Base-by-base conservation (phyloP, 2,888 invertebrate species). In the Chelonus formosanus region DNA sequence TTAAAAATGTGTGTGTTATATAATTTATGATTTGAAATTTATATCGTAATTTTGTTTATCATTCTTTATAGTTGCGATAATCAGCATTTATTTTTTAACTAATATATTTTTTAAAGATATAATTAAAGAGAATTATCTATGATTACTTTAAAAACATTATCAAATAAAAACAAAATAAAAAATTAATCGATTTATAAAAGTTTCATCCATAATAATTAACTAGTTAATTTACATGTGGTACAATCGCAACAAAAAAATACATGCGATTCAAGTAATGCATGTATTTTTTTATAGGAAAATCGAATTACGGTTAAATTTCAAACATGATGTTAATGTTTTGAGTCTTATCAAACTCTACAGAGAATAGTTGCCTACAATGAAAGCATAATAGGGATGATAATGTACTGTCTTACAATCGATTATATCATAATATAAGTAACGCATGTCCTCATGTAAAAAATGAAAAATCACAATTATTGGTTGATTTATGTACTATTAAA, bases 401-500 rank as follows among this genome's bases (percentile, higher is more conserved):
- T 74, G 75, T 69, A 78, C 71, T 73, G 78, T 73, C 75, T 75
- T 72, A 78, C 78, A 81, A 78, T 80, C 78, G 76, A 82, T 74
- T 81, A 77, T 82, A 83, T 80, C 80, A 77, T 78, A 78, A 80
- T 76, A 74, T 80, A 80, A 78, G 71, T 76, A 78, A 79, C 73
- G 81, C 80, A 82, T 78, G 77, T 80, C 78, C 78, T 80, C 75
- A 77, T 82, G 81, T 83, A 81, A 82, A 82, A 69, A 69, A 71
- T 60, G 59, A 59, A 61, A 56, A 43, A 44, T 40, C 35, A 69
- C 71, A 79, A 80, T 79, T 77, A 83, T 81, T 76, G 74, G 79
- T 83, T 82, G 78, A 83, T 81, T 80, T 79, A 20, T 83, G 83
- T 83, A 83, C 80, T 83, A 84, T 82, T 82, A 76, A 81, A 83